phyloP scores from a whole-genome alignment of 2,113 vertebrate species.

The Cyprinodon variegatus region DNA sequence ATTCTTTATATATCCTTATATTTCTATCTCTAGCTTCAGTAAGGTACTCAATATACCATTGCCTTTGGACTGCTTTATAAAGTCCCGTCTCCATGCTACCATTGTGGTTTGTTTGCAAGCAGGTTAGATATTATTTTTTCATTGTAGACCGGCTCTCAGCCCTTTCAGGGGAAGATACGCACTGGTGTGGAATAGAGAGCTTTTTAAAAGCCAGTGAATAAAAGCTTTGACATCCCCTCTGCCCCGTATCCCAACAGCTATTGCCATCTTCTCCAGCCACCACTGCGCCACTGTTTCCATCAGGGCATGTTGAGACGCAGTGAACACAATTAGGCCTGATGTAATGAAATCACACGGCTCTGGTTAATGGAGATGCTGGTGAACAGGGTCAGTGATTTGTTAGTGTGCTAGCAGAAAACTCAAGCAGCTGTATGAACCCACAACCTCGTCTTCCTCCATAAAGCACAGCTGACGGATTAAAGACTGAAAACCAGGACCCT shows the following conservation, averaged over 20 bases:
- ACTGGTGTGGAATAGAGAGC: slow-evolving; percentile 61
- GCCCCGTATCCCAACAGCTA: slow-evolving; percentile 44
- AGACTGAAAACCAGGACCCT: slow-evolving; percentile 2
- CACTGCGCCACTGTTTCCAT: slow-evolving; percentile 52
- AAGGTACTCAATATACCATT: slow-evolving; percentile 7
- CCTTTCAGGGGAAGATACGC: slow-evolving; percentile 39
- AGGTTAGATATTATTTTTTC: slow-evolving; percentile 57
- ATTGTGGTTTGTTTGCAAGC: slow-evolving; percentile 32
- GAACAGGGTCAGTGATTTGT: slow-evolving; percentile 58
- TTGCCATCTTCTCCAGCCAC: slow-evolving; percentile 37
- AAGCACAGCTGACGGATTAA: slow-evolving; percentile 25
- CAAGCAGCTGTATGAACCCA: slow-evolving; percentile 46
- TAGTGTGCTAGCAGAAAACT: neutral
- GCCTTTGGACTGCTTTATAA: slow-evolving; percentile 16
- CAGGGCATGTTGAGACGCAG: slow-evolving; percentile 58
- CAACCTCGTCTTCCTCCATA: slow-evolving; percentile 23
- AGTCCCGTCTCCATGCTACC: slow-evolving; percentile 2
- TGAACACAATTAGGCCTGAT: slow-evolving; percentile 70
- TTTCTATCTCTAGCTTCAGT: neutral
- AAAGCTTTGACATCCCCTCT: slow-evolving; percentile 79
- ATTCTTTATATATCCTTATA: neutral
- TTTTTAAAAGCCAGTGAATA: slow-evolving; percentile 76
- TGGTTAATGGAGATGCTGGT: slow-evolving; percentile 71
- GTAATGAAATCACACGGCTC: slow-evolving; percentile 79
- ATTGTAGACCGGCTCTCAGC: slow-evolving; percentile 46